Conservation (phyloP, 2,113 vertebrate genomes). For the Equus quagga region DNA sequence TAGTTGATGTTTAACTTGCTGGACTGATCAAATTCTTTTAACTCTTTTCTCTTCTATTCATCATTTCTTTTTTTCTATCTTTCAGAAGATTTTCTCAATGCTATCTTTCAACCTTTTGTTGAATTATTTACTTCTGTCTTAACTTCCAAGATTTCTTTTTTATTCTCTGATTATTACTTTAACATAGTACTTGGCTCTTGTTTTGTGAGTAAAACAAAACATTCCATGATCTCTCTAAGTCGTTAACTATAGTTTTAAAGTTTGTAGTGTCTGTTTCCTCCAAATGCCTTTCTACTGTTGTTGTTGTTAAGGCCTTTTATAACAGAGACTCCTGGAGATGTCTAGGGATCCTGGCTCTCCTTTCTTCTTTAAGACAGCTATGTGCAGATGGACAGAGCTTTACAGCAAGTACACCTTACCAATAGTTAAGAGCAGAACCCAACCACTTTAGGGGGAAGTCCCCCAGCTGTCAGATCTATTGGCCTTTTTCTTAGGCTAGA, state of each 20-base stretch:
- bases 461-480: neutral
- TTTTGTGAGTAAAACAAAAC: neutral
- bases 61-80: neutral
- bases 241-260: neutral
- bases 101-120: neutral
- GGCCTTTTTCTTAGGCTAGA: neutral
- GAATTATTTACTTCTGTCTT: conserved; percentile 45
- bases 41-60: neutral
- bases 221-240: neutral
- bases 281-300: neutral
- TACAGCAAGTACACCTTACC: neutral
- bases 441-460: neutral
- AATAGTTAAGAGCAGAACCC: neutral
- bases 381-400: neutral
- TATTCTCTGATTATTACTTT: neutral
- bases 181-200: neutral
- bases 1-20: neutral
- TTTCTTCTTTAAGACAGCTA: neutral
- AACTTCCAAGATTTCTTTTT: conserved; percentile 4
- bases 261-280: neutral
- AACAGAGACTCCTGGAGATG: neutral
- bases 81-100: neutral
- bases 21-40: neutral
- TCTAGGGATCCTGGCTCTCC: neutral
- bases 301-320: neutral